Evolutionary conservation across 2,797 vertebrate species (phyloP), one percentile per base, ranked within the genome.

Genomic region (Cyprinella venusta): DNA sequence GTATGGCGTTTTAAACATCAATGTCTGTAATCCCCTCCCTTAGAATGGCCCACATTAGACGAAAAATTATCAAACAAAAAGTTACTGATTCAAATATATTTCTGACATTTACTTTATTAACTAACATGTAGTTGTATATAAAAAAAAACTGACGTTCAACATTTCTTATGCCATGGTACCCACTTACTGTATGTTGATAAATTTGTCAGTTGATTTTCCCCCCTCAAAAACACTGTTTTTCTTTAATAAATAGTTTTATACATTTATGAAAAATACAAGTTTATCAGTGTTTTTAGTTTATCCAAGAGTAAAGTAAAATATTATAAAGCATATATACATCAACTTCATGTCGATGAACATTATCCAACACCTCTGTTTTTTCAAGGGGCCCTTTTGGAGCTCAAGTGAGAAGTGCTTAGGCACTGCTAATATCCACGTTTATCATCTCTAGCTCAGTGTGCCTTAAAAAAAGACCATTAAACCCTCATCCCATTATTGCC

Each of bases 301-400:
- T 56, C 3, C 18, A 59, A 24, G 21, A 52, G 8, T 64, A 69
- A 30, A 76, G 21, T 26, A 54, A 68, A 15, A 70, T 26, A 71
- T 52, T 6, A 24, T 8, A 19, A 78, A 61, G 63, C 30, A 83
- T 15, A 45, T 64, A 74, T 19, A 45, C 56, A 40, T 65, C 59
- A 76, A 19, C n/a, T 59, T 38, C 16, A 84, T 79, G 21, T 70
- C 67, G 19, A 40, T 59, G 3, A n/a, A 63, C 19, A 30, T 59
- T 74, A 75, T 75, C 76, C 21, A n/a, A 69, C 69, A 80, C 81
- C 81, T 86, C 70, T 36, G 80, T 15, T 83, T 15, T 72, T 59
- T 40, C 52, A 80, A 59, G 54, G 24, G 45, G 54, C 8, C 36
- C 52, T 15, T 80, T 26, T 36, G 70, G 70, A 83, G 21, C 38